Evolutionary conservation across 2,888 invertebrate genomes (phyloP).

Genomic region (Acleris laterana): DNA sequence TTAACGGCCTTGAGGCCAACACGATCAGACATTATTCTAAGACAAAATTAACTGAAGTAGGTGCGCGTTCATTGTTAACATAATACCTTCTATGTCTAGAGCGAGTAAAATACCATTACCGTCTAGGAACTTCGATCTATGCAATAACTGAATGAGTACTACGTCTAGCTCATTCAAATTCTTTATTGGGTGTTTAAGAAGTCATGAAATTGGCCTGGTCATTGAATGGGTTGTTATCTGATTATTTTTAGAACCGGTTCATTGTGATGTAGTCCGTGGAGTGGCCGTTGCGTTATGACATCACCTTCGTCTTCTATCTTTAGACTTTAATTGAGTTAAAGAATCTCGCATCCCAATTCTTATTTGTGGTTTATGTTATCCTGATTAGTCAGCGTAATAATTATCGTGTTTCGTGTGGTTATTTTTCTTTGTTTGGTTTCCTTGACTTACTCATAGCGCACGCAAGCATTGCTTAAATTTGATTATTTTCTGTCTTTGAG

Average conservation of each 20-base stretch:
- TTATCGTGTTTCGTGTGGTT: constrained; percentile 4
- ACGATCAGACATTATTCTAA: too few species aligned
- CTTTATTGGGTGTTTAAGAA: constrained; percentile 7
- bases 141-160: too few species aligned
- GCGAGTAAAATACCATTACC: too few species aligned
- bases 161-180: neutral
- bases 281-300: constrained; percentile 19
- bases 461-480: constrained; percentile 11
- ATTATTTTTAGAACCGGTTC: constrained; percentile 22
- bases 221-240: constrained; percentile 10
- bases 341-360: neutral
- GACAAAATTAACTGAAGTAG: too few species aligned
- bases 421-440: constrained; percentile 33
- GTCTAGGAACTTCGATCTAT: too few species aligned
- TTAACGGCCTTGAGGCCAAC: too few species aligned
- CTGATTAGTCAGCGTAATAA: constrained; percentile 15
- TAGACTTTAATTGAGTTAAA: neutral
- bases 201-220: constrained; percentile 6
- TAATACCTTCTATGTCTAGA: too few species aligned
- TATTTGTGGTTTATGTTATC: constrained; percentile 1
- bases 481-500: too few species aligned
- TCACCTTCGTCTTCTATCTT: constrained; percentile 13
- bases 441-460: constrained; percentile 12
- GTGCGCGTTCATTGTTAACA: too few species aligned
- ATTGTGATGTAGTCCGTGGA: constrained; percentile 1